Evolutionary conservation across 2,888 invertebrate genomes (phyloP).

Genomic region (Sesamia inferens): DNA sequence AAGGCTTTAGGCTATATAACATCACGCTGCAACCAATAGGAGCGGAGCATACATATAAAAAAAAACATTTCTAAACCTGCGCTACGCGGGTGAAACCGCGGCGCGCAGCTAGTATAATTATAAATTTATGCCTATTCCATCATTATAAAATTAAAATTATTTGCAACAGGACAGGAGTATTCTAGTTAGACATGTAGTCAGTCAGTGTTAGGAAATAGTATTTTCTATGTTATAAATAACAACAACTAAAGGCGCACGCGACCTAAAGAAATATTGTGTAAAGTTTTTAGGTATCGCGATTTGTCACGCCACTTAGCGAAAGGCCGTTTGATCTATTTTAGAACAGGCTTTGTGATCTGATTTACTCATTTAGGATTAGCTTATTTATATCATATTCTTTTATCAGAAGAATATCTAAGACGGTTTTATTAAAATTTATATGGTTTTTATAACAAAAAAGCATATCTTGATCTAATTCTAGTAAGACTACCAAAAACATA

Average conservation of each 20-base stretch:
- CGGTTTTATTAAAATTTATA: neutral
- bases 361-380: slow-evolving; percentile 26
- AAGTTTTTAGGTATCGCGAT: slow-evolving; percentile 48
- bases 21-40: too few species aligned
- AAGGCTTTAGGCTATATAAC: too few species aligned
- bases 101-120: too few species aligned
- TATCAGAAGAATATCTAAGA: neutral
- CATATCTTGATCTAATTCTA: neutral
- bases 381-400: slow-evolving; percentile 16
- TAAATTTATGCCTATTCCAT: slow-evolving; percentile 15
- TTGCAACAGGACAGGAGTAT: slow-evolving; percentile 7
- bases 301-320: slow-evolving; percentile 52
- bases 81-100: too few species aligned
- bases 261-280: slow-evolving; percentile 53
- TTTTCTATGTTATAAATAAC: slow-evolving; percentile 50
- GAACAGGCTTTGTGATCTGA: slow-evolving; percentile 35
- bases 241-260: slow-evolving; percentile 51
- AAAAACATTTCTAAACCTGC: too few species aligned
- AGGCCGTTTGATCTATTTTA: slow-evolving; percentile 57
- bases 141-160: slow-evolving; percentile 41
- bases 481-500: neutral
- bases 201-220: slow-evolving; percentile 36
- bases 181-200: slow-evolving; percentile 23
- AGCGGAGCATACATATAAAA: too few species aligned
- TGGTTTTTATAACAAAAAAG: neutral